Conservation (phyloP, 2,888 invertebrate genomes). For the Dione vanillae region DNA sequence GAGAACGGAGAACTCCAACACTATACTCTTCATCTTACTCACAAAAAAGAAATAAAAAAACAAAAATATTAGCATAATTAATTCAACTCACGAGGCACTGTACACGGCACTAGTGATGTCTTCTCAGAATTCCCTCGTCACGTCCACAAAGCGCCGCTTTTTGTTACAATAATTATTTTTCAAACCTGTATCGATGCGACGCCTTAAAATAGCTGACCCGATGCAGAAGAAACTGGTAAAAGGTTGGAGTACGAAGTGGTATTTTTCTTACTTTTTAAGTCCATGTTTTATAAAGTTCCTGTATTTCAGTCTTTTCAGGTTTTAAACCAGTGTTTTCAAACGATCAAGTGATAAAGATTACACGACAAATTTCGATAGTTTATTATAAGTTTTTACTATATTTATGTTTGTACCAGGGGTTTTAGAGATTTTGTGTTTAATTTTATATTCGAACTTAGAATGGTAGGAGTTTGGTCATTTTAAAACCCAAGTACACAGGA, state of each 20-base stretch:
- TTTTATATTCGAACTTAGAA: no score
- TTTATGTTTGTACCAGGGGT: no score
- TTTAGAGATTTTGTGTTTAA: no score
- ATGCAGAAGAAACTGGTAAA: slow-evolving; percentile 10
- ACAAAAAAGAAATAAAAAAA: neutral
- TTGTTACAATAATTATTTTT: slow-evolving; percentile 19
- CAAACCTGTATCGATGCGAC: slow-evolving; percentile 17
- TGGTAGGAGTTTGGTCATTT: no score
- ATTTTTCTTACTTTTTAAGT: slow-evolving; percentile 3
- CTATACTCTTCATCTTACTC: neutral
- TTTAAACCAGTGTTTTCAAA: no score
- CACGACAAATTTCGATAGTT: no score
- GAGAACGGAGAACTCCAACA: neutral
- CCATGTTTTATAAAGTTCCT: neutral
- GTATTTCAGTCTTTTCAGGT: neutral
- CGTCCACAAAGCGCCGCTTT: slow-evolving; percentile 12
- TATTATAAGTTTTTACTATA: no score
- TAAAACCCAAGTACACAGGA: no score
- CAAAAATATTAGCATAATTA: slow-evolving; percentile 13
- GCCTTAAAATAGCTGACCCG: slow-evolving; percentile 21
- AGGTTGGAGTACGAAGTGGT: slow-evolving; percentile 1
- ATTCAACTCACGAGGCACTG: slow-evolving; percentile 3
- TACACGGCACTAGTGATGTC: slow-evolving; percentile 5
- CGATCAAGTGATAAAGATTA: no score
- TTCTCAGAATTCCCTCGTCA: slow-evolving; percentile 18